Evolutionary conservation across 2,113 vertebrate genomes (phyloP).

Genomic region (Gorsachius goisagi): DNA sequence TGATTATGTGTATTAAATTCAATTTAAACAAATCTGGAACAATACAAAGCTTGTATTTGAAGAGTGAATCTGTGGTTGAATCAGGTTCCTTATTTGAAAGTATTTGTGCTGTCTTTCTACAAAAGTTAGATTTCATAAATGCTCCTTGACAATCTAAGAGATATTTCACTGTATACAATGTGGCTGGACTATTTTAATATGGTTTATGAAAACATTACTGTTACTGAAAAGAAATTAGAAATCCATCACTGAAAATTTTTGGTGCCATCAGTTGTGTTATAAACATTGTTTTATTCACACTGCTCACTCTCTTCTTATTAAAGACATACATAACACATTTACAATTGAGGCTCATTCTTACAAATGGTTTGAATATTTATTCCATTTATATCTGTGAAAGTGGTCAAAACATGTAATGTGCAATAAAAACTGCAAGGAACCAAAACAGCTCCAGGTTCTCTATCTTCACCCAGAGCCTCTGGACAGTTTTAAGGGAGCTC

Average conservation of each 20-base stretch:
- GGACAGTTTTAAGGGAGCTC: background rate
- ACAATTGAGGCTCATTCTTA: background rate
- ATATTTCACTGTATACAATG: background rate
- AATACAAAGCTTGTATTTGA: background rate
- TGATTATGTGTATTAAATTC: background rate
- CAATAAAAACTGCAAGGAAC: background rate
- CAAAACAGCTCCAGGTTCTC: background rate
- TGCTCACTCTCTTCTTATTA: background rate
- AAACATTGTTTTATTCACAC: background rate
- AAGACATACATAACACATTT: background rate
- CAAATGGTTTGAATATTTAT: background rate
- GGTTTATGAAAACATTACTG: background rate
- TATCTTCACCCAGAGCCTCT: background rate
- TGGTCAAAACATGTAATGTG: background rate
- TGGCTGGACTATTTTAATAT: background rate
- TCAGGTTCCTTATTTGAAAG: background rate
- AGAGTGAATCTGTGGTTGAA: background rate
- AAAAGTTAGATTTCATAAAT: background rate
- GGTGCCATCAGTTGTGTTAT: background rate
- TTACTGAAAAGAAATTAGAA: background rate
- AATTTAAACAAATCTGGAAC: background rate
- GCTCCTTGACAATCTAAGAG: background rate
- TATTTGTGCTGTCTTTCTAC: background rate
- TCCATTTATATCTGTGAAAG: background rate
- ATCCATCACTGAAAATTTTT: background rate